Evolutionary conservation across 2,113 vertebrate genomes (phyloP), one percentile per base, ranked within the genome.

Genomic region (Phoxinus phoxinus): DNA sequence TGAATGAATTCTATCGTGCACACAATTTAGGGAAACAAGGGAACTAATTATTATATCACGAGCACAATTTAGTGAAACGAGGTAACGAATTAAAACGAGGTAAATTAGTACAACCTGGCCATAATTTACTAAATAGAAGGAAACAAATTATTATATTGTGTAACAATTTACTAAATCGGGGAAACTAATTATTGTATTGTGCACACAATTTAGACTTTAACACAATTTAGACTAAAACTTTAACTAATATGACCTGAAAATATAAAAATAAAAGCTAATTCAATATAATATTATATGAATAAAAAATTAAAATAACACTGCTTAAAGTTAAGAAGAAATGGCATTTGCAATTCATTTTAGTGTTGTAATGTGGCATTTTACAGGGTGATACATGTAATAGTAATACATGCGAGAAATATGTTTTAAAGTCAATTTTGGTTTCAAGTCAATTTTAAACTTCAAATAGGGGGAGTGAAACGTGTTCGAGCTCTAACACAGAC

Each of bases 41-140:
- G 44, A 44, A 10, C 2, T 0, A 44, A 48, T 48, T 48, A 48
- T 48, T 48, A 15, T 4, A 48, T 48, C 0, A 1, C 13, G 12
- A 0, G 3, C 46, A 48, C 46, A 4, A 48, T 48, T 48, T 48
- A 48, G 4, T 6, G 1, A 51, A 51, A 51, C 48, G 0, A 51
- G 1, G 1, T 13, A 51, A 15, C 3, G 0, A 51, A 51, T 51
- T 51, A n/a, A n/a, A n/a, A n/a, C n/a, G n/a, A n/a, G n/a, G n/a
- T n/a, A n/a, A n/a, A n/a, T n/a, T n/a, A n/a, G n/a, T n/a, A n/a
- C n/a, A n/a, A n/a, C n/a, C n/a, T n/a, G n/a, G n/a, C n/a, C n/a
- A n/a, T n/a, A n/a, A n/a, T n/a, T n/a, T n/a, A n/a, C n/a, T n/a
- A n/a, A n/a, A n/a, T n/a, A n/a, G n/a, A n/a, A n/a, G n/a, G n/a